These are phyloP conservation scores for Donacobius atricapilla DNA, from an alignment of 2,113 vertebrate species.

Conservation along the genomic window DNA sequence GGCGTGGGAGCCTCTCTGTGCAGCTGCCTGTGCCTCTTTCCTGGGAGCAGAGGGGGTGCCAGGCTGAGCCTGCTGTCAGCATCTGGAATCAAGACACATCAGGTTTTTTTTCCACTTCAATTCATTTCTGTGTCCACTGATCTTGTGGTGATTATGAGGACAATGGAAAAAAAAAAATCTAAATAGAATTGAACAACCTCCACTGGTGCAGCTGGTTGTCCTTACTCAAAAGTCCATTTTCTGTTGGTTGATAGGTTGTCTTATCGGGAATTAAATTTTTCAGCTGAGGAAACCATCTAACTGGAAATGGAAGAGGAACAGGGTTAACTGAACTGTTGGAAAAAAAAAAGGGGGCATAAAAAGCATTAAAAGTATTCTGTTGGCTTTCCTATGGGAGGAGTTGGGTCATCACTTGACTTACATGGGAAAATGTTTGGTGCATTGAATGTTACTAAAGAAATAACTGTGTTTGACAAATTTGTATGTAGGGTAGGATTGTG, in stretches of 20 bases:
- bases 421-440: neutral
- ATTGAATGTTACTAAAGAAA: neutral
- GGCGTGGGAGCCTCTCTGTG: fast-evolving
- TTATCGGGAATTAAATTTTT: constrained; percentile 61
- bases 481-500: neutral
- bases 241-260: constrained; percentile 15
- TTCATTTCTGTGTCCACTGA: neutral
- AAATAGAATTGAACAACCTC: neutral
- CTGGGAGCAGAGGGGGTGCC: neutral
- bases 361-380: neutral
- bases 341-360: neutral
- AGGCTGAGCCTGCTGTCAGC: neutral
- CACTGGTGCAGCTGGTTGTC: neutral
- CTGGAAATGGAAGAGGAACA: neutral
- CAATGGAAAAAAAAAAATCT: neutral
- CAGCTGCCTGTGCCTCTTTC: neutral
- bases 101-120: neutral
- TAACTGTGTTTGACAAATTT: neutral
- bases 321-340: neutral
- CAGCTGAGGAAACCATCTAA: neutral
- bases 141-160: neutral
- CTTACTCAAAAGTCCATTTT: constrained; percentile 44
- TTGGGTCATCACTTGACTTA: neutral
- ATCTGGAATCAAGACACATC: neutral
- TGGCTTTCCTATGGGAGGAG: neutral